A percentile compares a stretch with the other conserved stretches of the same genome.
phyloP scores from a whole-genome alignment of 2,797 vertebrate genomes.

The Anguilla anguilla region DNA sequence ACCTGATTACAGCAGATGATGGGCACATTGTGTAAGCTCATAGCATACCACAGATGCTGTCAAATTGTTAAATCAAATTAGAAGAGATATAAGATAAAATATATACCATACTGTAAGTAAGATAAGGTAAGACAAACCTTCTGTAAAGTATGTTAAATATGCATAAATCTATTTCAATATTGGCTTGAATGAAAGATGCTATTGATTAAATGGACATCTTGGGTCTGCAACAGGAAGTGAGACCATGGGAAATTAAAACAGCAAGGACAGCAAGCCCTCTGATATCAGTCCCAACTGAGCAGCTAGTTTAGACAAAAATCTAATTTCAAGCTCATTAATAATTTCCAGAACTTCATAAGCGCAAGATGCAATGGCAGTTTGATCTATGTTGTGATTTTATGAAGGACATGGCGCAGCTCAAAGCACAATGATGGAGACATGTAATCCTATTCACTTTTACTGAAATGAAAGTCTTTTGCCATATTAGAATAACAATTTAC shows the following conservation, averaged over 20 bases:
- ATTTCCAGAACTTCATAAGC: not conserved
- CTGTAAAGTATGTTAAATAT: not conserved
- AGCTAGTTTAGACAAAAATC: not conserved
- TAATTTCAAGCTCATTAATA: not conserved
- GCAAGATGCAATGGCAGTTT: too few relatives aligned
- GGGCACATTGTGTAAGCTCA: too few relatives aligned
- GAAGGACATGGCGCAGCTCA: too few relatives aligned
- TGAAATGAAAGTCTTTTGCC: too few relatives aligned
- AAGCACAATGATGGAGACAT: not conserved
- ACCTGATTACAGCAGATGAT: not conserved
- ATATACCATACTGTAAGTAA: not conserved
- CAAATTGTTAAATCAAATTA: too few relatives aligned
- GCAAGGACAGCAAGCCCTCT: too few relatives aligned
- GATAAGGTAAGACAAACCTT: not conserved
- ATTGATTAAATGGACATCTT: not conserved
- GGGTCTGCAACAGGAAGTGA: not conserved
- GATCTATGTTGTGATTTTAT: too few relatives aligned
- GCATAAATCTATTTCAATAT: not conserved
- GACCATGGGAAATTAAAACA: not conserved
- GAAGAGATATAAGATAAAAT: not conserved
- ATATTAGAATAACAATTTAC: not conserved
- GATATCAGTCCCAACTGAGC: not conserved
- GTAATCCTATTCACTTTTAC: too few relatives aligned
- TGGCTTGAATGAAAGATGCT: not conserved
- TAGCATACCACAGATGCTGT: not conserved